Evolutionary conservation across 2,113 vertebrate genomes (phyloP).

Genomic region (pig (Sus scrofa)): T2T-Sscrofa CM000819.6:28873001-28873500

Average conservation of each 20-base stretch:
- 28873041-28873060: background rate
- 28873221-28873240: slow-evolving; percentile 45
- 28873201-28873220: background rate
- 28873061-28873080: slow-evolving; percentile 12
- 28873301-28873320: slow-evolving; percentile 58
- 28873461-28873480: background rate
- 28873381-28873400: background rate
- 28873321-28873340: background rate
- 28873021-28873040: background rate
- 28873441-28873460: background rate
- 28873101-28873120: slow-evolving; percentile 22
- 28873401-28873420: background rate
- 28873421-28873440: slow-evolving; percentile 29
- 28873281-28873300: slow-evolving; percentile 35
- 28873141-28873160: background rate
- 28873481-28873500: background rate
- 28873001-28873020: background rate
- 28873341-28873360: background rate
- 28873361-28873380: slow-evolving; percentile 54
- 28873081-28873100: background rate
- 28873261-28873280: background rate
- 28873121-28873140: slow-evolving; percentile 35
- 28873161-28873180: background rate
- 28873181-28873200: background rate
- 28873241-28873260: slow-evolving; percentile 47